Conservation (phyloP, 2,888 invertebrate genomes). For the Deroplatys truncata region DNA sequence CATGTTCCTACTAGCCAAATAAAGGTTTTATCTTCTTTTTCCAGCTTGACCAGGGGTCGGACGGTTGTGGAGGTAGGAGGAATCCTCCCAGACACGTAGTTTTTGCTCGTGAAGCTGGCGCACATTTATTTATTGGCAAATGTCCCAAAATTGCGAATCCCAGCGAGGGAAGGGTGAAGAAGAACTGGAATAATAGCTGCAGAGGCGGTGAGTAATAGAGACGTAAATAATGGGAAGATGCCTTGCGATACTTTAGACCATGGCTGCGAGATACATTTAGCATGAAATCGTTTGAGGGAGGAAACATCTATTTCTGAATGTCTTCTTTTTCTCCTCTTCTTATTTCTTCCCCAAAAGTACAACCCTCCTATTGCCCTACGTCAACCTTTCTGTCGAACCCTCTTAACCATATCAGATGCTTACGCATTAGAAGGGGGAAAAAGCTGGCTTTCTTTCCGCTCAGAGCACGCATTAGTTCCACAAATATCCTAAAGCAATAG, state of each 20-base stretch:
- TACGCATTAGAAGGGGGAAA: neutral
- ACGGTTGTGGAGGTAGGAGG: neutral
- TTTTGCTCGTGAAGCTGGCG: neutral
- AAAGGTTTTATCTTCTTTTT: neutral
- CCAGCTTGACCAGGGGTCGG: slow-evolving; percentile 5
- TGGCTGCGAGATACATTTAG: slow-evolving; percentile 4
- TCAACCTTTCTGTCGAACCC: neutral
- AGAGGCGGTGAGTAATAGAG: neutral
- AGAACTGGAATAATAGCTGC: neutral
- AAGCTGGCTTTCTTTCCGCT: neutral
- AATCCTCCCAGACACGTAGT: neutral
- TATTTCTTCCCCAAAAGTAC: neutral
- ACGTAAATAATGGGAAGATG: slow-evolving; percentile 3
- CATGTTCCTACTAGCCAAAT: neutral
- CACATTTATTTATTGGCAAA: slow-evolving; percentile 3
- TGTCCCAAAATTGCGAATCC: slow-evolving; percentile 6
- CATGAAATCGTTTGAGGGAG: slow-evolving; percentile 4
- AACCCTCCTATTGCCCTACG: neutral
- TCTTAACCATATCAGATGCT: slow-evolving; percentile 2
- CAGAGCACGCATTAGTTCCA: too few species aligned
- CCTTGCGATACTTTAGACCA: neutral
- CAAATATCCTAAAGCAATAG: too few species aligned
- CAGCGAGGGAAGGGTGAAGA: neutral
- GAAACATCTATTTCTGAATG: neutral
- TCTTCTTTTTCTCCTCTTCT: neutral